Evolutionary conservation across 2,888 invertebrate species (phyloP).

Genomic region (Resseliella maxima): DNA sequence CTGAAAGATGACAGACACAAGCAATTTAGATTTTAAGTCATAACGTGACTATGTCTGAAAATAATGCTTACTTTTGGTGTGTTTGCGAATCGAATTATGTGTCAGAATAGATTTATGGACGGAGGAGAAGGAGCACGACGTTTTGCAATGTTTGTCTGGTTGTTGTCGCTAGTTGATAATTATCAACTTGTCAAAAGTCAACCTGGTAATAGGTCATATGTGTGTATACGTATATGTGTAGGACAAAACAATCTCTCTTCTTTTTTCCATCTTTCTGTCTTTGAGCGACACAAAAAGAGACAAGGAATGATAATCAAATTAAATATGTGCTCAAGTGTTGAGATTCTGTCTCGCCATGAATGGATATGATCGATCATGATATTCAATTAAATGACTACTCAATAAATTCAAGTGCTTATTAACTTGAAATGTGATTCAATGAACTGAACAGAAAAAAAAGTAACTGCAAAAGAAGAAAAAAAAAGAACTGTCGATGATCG

Average conservation of each 20-base stretch:
- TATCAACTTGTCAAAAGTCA: no score
- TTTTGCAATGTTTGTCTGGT: no score
- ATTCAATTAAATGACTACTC: background rate
- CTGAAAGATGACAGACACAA: no score
- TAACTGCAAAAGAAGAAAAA: background rate
- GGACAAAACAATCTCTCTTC: no score
- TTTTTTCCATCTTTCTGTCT: no score
- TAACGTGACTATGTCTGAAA: no score
- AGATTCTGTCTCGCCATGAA: background rate
- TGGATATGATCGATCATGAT: slow-evolving; percentile 4
- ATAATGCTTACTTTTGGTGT: no score
- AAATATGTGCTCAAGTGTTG: background rate
- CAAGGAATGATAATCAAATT: background rate
- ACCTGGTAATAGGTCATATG: background rate
- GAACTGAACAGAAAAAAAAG: background rate
- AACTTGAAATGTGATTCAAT: background rate
- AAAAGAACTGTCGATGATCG: background rate
- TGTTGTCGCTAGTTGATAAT: no score
- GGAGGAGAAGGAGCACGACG: no score
- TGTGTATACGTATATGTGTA: background rate
- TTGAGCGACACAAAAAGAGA: background rate
- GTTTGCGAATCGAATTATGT: no score
- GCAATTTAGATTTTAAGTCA: no score
- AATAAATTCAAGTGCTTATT: background rate
- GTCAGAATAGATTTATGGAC: no score